These are phyloP conservation scores for Vulpes ferrilata DNA, from an alignment of 2,113 vertebrate genomes.

Conservation along the genomic window DNA sequence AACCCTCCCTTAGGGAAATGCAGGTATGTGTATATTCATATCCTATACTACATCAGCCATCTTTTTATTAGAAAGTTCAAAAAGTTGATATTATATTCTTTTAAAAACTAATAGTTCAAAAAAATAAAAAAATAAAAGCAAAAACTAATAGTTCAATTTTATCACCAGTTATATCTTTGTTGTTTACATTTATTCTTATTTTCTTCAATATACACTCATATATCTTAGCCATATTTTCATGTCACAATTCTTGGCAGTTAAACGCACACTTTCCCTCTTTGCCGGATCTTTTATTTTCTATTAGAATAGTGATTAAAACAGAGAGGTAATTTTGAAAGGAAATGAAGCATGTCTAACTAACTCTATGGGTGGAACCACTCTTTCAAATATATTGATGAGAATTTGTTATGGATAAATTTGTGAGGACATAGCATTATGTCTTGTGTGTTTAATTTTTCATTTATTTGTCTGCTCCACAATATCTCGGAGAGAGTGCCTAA, in stretches of 20 bases:
- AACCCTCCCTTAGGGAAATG: neutral
- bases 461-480: neutral
- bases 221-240: neutral
- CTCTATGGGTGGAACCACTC: neutral
- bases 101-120: neutral
- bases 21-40: neutral
- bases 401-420: neutral
- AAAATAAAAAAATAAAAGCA: neutral
- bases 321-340: conserved; percentile 11
- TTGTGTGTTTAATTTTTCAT: neutral
- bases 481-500: neutral
- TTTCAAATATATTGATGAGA: neutral
- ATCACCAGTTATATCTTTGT: neutral
- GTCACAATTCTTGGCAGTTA: neutral
- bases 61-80: neutral
- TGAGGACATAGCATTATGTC: neutral
- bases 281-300: neutral
- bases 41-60: neutral
- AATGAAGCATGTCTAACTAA: neutral
- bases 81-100: neutral
- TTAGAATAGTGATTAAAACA: neutral
- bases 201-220: neutral
- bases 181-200: conserved; percentile 14
- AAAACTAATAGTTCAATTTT: neutral
- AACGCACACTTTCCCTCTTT: neutral